These are phyloP conservation scores for Lycaon pictus DNA, from an alignment of 2,113 vertebrate genomes.

Conservation along the genomic window DNA sequence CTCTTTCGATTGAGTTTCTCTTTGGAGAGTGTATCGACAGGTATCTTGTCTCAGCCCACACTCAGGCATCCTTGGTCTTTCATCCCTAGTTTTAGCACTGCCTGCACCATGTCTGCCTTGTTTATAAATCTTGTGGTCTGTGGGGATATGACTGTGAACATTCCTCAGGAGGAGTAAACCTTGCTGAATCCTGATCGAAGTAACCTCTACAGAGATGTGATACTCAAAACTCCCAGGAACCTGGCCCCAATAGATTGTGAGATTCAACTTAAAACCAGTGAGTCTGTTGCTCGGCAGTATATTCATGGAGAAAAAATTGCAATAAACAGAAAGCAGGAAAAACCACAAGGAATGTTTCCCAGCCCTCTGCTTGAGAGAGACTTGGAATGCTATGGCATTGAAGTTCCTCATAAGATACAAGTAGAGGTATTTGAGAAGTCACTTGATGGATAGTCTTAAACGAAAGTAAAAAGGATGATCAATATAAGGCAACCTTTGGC, in stretches of 20 bases:
- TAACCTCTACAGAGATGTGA: background rate
- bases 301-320: background rate
- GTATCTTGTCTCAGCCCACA: no score
- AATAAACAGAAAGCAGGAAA: background rate
- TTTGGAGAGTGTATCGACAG: rapidly evolving
- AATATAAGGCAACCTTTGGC: background rate
- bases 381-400: background rate
- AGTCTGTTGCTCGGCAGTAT: background rate
- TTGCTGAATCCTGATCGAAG: background rate
- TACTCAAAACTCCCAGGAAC: background rate
- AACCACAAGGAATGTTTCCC: background rate
- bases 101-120: background rate
- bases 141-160: background rate
- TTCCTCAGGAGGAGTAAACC: background rate
- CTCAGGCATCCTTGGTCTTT: background rate
- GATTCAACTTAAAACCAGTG: background rate
- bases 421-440: background rate
- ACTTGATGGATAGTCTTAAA: no score
- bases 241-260: background rate
- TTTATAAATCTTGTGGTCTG: background rate
- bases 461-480: background rate
- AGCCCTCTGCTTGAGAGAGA: background rate
- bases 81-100: background rate
- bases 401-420: background rate
- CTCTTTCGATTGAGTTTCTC: background rate